These are phyloP conservation scores for Adelphocoris suturalis DNA, from an alignment of 2,888 invertebrate genomes.

Conservation along the genomic window DNA sequence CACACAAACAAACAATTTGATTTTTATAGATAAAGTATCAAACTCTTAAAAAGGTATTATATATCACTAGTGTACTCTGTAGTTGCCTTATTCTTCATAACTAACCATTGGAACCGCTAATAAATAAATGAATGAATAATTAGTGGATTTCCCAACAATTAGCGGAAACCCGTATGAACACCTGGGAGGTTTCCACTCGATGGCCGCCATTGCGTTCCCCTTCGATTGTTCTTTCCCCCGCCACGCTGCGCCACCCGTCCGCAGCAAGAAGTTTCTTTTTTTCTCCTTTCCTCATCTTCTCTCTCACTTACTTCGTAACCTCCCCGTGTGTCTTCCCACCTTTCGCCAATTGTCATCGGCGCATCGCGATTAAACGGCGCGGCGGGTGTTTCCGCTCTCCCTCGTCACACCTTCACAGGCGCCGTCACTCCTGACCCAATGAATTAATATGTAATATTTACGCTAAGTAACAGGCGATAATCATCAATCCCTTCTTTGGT, in stretches of 20 bases:
- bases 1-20: no score
- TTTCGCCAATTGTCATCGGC: not conserved
- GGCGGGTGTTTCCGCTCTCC: not conserved
- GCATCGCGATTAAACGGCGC: not conserved
- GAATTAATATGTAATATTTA: not conserved
- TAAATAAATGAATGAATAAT: no score
- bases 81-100: no score
- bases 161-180: no score
- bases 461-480: not conserved
- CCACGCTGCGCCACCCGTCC: not conserved
- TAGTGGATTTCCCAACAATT: not conserved
- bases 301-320: not conserved
- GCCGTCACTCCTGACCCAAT: conserved; percentile 1
- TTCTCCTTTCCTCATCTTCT: not conserved
- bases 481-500: not conserved
- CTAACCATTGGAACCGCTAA: no score
- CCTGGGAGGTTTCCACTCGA: not conserved
- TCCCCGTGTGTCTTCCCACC: conserved; percentile 12
- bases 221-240: conserved; percentile 1
- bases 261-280: not conserved
- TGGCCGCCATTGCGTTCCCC: conserved; percentile 12
- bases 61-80: no score
- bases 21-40: no score
- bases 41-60: no score
- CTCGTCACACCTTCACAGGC: not conserved